Conservation (phyloP, 1,140 invertebrate genomes). For the Cotesia vestalis region DNA sequence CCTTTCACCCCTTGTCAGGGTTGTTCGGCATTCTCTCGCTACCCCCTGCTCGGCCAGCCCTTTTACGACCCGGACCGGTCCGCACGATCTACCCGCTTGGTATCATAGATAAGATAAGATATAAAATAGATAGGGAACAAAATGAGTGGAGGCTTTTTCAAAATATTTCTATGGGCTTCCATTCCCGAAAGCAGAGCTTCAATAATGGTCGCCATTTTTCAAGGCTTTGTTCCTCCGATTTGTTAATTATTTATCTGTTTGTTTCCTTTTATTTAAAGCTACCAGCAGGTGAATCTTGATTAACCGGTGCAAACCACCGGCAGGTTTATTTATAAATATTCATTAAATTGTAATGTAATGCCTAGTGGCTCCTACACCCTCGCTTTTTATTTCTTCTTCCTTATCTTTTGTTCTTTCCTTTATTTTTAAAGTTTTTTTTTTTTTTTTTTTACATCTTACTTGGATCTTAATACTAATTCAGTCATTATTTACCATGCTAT, state of each 20-base stretch:
- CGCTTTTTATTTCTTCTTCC: constrained; percentile 31
- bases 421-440: background rate
- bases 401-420: background rate
- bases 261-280: constrained; percentile 2
- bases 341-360: constrained; percentile 37
- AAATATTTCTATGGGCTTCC: background rate
- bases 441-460: background rate
- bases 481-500: background rate
- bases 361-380: constrained; percentile 57
- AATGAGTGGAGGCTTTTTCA: constrained; percentile 3
- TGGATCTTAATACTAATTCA: background rate
- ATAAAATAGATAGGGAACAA: background rate
- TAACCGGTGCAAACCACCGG: constrained; percentile 48
- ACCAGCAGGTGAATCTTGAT: constrained; percentile 34
- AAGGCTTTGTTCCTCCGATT: background rate
- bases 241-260: constrained; percentile 1
- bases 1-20: constrained; percentile 8
- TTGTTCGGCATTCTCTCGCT: background rate
- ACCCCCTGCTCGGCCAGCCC: background rate
- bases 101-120: background rate
- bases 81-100: background rate
- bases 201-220: background rate
- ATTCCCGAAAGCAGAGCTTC: background rate
- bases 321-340: constrained; percentile 23
- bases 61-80: no score